Evolutionary conservation across 2,888 invertebrate genomes (phyloP), one percentile per base, ranked within the genome.

Genomic region (Eupeodes luniger): DNA sequence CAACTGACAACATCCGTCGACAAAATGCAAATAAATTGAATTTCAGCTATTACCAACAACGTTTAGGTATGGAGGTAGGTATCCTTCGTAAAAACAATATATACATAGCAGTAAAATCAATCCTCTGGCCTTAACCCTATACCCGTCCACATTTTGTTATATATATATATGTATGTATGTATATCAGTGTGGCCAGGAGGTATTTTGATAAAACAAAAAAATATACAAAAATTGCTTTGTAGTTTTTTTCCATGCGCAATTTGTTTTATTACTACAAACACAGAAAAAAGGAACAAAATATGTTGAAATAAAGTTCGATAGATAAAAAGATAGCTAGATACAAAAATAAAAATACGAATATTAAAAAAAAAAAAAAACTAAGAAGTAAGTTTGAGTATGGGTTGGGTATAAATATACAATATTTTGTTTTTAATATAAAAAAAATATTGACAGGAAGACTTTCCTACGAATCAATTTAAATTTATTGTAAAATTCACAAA

Each of bases 401-500:
- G 3, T 3, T 34, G 34, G 4, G 3, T 3, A 11, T 7, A 4
- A 16, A 12, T 19, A 44, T 40, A 40, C 4, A 40, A 27, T 40
- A 40, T 40, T 40, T 83, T 27, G 19, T 53, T 76, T 79, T 78
- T 79, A 83, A 83, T 83, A 79, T 51, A 59, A 70, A 53, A 53
- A 76, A 40, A 79, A 79, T 79, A 83, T 87, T 83, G 77, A 83
- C 76, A 81, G 19, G 36, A 34, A 78, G 64, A 47, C 19, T 36
- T 62, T 80, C 49, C 67, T 34, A 64, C 10, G 62, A 70, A 77
- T 84, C 81, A 83, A 88, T 84, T 84, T 81, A 74, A 81, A 81
- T 88, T 81, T 84, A 88, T 88, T 88, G 67, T 75, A 57, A 88
- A 84, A 88, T 88, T 88, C 84, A 84, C 59, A 66, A 81, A 69